These are phyloP conservation scores for Crocidura indochinensis DNA, from an alignment of 2,797 vertebrate species.

Conservation along the genomic window DNA sequence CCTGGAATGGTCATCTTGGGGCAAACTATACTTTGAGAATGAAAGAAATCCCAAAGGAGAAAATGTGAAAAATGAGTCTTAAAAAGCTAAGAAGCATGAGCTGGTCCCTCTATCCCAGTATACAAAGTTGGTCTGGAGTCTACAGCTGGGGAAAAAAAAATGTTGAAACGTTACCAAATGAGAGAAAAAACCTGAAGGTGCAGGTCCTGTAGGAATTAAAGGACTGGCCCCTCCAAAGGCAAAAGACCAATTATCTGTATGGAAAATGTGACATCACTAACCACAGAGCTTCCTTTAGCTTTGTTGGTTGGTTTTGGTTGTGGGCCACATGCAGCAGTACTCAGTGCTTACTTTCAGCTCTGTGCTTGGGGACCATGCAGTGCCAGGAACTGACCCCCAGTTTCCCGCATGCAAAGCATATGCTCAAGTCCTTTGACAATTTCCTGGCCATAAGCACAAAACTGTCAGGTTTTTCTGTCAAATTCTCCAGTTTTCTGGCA, in stretches of 20 bases:
- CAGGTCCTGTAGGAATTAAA: background rate
- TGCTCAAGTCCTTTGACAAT: no score
- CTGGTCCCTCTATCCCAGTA: background rate
- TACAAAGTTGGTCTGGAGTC: background rate
- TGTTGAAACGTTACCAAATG: background rate
- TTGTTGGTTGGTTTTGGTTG: no score
- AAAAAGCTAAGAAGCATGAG: constrained; percentile 9
- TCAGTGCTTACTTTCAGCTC: no score
- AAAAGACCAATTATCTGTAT: constrained; percentile 3
- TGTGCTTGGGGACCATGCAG: no score
- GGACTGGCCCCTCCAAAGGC: background rate
- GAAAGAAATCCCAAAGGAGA: no score
- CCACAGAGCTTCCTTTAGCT: no score
- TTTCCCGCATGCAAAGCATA: no score
- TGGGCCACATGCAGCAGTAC: no score
- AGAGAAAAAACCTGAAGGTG: background rate
- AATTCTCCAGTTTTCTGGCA: background rate
- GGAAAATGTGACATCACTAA: background rate
- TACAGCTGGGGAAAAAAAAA: no score
- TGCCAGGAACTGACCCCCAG: no score
- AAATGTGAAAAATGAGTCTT: background rate
- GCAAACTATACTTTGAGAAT: no score
- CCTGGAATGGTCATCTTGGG: constrained; percentile 26
- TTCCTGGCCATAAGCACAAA: background rate
- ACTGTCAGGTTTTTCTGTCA: constrained; percentile 44